These are phyloP conservation scores for Eustalomyia histrio DNA, from an alignment of 2,888 invertebrate species.

Conservation along the genomic window DNA sequence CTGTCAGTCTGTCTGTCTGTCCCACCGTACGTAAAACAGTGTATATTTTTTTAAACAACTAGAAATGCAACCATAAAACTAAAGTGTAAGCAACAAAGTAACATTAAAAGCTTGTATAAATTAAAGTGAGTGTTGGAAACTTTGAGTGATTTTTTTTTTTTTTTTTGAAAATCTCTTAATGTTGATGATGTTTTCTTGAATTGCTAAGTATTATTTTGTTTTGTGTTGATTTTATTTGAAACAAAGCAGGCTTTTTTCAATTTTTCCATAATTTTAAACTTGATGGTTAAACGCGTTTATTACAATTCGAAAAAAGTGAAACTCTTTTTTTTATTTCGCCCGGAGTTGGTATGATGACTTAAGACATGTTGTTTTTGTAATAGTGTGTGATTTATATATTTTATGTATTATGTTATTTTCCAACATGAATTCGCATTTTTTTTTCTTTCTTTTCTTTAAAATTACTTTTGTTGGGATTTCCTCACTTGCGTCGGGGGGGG, in stretches of 20 bases:
- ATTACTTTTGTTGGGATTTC: not conserved
- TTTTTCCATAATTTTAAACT: constrained; percentile 9
- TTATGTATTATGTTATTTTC: not conserved
- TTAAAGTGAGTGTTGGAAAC: not conserved
- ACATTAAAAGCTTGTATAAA: not conserved
- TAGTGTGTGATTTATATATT: not conserved
- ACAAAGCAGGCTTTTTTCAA: not conserved
- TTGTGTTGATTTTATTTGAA: not conserved
- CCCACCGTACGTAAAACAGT: no score
- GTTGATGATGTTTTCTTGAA: not conserved
- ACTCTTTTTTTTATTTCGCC: constrained; percentile 33
- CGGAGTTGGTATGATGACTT: not conserved
- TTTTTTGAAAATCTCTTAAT: not conserved
- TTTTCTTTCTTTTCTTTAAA: not conserved
- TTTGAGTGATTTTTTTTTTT: not conserved
- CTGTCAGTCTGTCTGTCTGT: no score
- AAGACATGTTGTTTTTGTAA: not conserved
- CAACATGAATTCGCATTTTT: not conserved
- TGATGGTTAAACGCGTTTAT: constrained; percentile 46
- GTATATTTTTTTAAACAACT: not conserved
- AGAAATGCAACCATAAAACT: not conserved
- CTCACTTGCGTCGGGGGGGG: not conserved
- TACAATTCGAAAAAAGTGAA: constrained; percentile 49
- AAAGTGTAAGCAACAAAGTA: not conserved
- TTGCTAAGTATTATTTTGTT: no score